Conservation (phyloP, 1,140 invertebrate species). For the Coelopa frigida region DNA sequence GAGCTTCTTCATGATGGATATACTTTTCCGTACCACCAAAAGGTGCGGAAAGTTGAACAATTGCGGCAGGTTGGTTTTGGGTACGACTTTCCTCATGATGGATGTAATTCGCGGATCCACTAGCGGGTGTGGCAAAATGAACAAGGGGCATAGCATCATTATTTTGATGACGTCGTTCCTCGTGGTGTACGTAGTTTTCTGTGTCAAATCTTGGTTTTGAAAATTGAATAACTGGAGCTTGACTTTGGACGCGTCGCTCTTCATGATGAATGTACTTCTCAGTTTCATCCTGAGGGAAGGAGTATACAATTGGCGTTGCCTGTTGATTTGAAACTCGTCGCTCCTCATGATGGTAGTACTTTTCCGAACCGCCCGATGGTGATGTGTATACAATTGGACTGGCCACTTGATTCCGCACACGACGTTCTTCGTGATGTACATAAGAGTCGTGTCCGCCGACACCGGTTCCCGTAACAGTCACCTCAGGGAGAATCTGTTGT, state of each 20-base stretch:
- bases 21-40: constrained; percentile 26
- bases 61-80: constrained; percentile 12
- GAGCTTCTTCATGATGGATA: constrained; percentile 30
- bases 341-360: constrained; percentile 25
- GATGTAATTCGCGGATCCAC: constrained; percentile 15
- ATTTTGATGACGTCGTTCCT: not conserved
- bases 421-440: constrained; percentile 11
- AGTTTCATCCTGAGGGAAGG: constrained; percentile 13
- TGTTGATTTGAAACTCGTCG: constrained; percentile 7
- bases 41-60: constrained; percentile 20
- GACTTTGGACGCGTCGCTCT: not conserved
- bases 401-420: not conserved
- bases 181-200: constrained; percentile 10
- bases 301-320: constrained; percentile 9
- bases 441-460: constrained; percentile 11
- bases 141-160: not conserved
- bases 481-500: constrained; percentile 4
- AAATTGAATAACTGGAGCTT: no score
- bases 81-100: constrained; percentile 13
- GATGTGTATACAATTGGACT: constrained; percentile 1
- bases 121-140: not conserved
- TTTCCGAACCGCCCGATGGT: constrained; percentile 17
- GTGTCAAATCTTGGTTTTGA: constrained; percentile 7
- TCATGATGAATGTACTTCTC: constrained; percentile 23
- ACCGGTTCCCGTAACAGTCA: constrained; percentile 1